Base-by-base conservation (phyloP, 35 echinoderm and acorn worm genomes). In the Anneissia japonica region DNA sequence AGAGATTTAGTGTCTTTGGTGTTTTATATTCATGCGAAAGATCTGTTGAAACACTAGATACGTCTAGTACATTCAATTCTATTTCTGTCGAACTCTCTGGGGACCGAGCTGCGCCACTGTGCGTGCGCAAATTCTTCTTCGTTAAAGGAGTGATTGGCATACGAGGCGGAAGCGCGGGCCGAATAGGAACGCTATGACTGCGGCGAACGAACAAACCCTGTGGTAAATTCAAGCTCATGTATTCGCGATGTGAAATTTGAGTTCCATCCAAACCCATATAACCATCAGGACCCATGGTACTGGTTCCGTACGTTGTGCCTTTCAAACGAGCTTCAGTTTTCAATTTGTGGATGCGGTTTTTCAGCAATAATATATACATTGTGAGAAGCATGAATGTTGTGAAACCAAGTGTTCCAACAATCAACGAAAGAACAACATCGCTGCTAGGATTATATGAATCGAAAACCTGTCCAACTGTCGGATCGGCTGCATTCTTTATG, bases 231-330 rank as follows among this genome's bases (percentile, higher is more conserved):
- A 97, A 85, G 1, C 91, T 90, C 94, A 97, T 97, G 43, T 97
- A 97, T 32, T 97, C 94, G 26, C 94, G 77, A 41, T 97, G 86
- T 36, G 91, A 80, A 74, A 90, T 87, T 85, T 97, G 94, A 30
- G 90, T 90, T 76, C 94, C 94, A 85, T 97, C 94, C 16, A 97
- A 73, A 7, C 88, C 94, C 30, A 97, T 97, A 78, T 97, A 97
- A 21, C 94, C 94, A 88, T 97, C 94, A 17, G 91, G 74, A 76
- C 91, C 94, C 9, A 90, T 84, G 85, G 43, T 35, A 46, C 72
- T 87, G 89, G 2, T 87, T 75, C 75, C 64, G 87, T 43, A 90
- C 79, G 13, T 84, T 89, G 73, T 72, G 23, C 74, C 80, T 72
- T 97, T 93, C 10, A 85, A 82, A 35, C 90, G 91, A 0, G 40